Base-by-base conservation (phyloP, 2,113 vertebrate species). In the Archocentrus centrarchus region DNA sequence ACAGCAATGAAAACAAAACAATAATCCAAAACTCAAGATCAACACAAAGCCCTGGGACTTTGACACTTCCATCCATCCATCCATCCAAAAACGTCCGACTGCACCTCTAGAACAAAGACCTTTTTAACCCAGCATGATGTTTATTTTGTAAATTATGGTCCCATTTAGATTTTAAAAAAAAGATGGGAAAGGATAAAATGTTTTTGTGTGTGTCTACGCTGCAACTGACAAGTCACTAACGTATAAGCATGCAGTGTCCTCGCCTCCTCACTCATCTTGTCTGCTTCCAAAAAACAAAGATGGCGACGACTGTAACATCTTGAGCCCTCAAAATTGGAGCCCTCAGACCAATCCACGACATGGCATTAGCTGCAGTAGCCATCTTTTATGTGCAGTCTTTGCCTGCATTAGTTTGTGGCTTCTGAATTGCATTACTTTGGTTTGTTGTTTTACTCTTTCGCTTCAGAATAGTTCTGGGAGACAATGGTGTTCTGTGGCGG, bases 401-500 rank as follows among this genome's bases (percentile, higher is more conserved):
- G n/a, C 44, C 44, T n/a, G 1, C 2, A 27, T 27, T 68, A 68
- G 44, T 3, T 3, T 20, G 66, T 5, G 44, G 44, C 18, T 53
- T 55, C 68, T 55, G 9, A 27, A 53, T 73, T 73, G 32, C 2
- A 0, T 9, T 55, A 27, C 68, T 73, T 55, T 11, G 6, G 53
- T 55, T 73, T 58, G 35, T 24, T 35, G 30, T n/a, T 32, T 80
- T 80, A 35, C 75, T 68, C 0, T 18, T 17, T 60, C 47, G 41
- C 50, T 79, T 80, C 37, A 41, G 70, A 18, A 50, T 13, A 81
- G 73, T 15, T 47, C 44, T 3, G n/a, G 20, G 47, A 77, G 59
- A 85, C 79, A 90, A 47, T 35, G 22, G 5, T 55, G 68, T 73
- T 55, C 20, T 55, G 14, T 14, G 55, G 77, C 14, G 57, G 59